Base-by-base conservation (phyloP, 2,797 vertebrate genomes). In the Myotis myotis region DNA sequence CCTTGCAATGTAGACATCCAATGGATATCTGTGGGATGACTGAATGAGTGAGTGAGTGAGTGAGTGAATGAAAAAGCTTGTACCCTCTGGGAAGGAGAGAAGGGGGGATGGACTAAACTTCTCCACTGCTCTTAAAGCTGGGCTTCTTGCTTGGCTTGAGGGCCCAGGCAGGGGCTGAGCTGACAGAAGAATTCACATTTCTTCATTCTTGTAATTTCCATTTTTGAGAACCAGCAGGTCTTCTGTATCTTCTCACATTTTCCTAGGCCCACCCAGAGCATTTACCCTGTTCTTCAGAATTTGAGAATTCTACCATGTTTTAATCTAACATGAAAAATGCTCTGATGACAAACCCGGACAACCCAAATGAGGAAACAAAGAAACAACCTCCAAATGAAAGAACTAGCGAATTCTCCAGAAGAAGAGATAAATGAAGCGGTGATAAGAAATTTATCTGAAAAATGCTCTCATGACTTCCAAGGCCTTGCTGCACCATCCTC, bases 251-350 rank as follows among this genome's bases (percentile, higher is more conserved):
- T 88, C 38, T 89, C 47, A n/a, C 28, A 10, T 72, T 88, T 91
- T 93, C 38, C 28, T 81, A 17, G 20, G 36, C 51, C 15, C 20
- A 19, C 47, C 15, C 20, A 19, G 41, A 1, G 49, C 25, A 86
- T 94, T 82, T 90, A 71, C 28, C 22, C 33, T 88, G 23, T 80
- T 62, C 33, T 44, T 87, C 33, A 60, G 70, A 92, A 44, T 93
- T 70, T 30, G 80, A 70, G 79, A 89, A 80, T 64, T 70, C 53
- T 83, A n/a, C 86, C 16, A 38, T 3, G 20, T 84, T 93, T 72
- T 36, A 83, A 0, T 55, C 30, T 64, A 75, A 84, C 8, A 10
- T 41, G 80, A 81, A 51, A 82, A 55, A 25, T 57, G 60, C 1
- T 44, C 22, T 68, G 19, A 23, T 3, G 13, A 62, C 60, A 62